Percentiles rank a stretch among this genome's conserved stretches.
These are phyloP conservation scores for Lacerta viridis DNA, from an alignment of 2,797 vertebrate genomes.

Conservation along the genomic window DNA sequence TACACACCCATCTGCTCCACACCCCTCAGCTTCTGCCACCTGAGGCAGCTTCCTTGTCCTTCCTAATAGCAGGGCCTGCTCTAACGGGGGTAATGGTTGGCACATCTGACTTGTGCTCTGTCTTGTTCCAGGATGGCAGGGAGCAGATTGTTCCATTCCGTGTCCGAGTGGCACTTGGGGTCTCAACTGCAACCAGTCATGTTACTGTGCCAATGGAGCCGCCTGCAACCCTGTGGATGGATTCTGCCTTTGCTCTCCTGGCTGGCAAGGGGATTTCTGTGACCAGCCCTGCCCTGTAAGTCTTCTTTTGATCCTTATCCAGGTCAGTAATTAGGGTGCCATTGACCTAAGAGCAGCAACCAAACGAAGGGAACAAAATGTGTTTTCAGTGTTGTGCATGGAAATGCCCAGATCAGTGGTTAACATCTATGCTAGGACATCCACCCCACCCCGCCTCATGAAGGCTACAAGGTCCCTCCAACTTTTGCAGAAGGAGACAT, in stretches of 20 bases:
- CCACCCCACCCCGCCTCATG: background rate
- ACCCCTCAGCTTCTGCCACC: too few relatives aligned
- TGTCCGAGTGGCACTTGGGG: slow-evolving; percentile 95
- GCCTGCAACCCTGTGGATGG: slow-evolving; percentile 91
- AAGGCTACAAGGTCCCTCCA: background rate
- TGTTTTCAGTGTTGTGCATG: too few relatives aligned
- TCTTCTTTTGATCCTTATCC: slow-evolving; percentile 8
- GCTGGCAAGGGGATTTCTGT: slow-evolving; percentile 93
- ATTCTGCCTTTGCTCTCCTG: slow-evolving; percentile 90
- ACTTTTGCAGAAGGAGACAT: background rate
- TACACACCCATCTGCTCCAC: too few relatives aligned
- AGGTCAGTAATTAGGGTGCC: background rate
- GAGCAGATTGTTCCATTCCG: slow-evolving; percentile 91
- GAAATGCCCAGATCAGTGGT: background rate
- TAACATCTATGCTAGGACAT: background rate
- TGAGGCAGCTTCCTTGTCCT: too few relatives aligned
- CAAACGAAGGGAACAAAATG: background rate
- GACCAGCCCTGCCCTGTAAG: slow-evolving; percentile 92
- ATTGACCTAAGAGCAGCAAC: too few relatives aligned
- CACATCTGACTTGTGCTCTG: background rate
- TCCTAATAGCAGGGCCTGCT: too few relatives aligned
- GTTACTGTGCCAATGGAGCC: slow-evolving; percentile 89
- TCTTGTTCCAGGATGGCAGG: slow-evolving; percentile 91
- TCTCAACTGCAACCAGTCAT: slow-evolving; percentile 90
- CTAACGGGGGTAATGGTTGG: background rate